Conservation (phyloP, 37 sponge, comb jelly and placozoan genomes). For the Oscarella lobularis region DNA sequence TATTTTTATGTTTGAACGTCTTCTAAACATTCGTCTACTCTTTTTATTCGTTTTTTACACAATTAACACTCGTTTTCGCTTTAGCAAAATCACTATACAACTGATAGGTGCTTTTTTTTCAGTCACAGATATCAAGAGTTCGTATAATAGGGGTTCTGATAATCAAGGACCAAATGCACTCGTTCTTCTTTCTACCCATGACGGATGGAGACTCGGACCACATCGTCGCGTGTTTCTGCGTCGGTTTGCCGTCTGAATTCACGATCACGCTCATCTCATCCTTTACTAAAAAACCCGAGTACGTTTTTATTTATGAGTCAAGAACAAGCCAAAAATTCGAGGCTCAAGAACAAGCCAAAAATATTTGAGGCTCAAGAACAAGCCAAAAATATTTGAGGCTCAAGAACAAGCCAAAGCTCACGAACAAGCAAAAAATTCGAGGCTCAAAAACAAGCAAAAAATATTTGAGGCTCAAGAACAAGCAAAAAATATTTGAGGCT, state of each 20-base stretch:
- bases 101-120: background rate
- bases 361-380: no score
- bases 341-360: no score
- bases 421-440: no score
- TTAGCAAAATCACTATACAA: background rate
- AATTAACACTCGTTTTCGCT: background rate
- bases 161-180: background rate
- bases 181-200: background rate
- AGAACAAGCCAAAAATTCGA: no score
- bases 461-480: no score
- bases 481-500: no score
- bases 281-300: background rate
- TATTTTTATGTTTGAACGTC: background rate
- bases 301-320: no score
- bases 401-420: no score
- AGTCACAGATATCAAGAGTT: background rate
- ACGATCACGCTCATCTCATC: conserved; percentile 1
- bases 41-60: no score
- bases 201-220: background rate
- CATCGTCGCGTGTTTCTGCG: background rate
- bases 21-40: background rate
- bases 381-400: no score
- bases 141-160: background rate
- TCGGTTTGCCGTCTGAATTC: conserved; percentile 1
- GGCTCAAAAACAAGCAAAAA: no score